These are phyloP conservation scores for Physeter macrocephalus DNA, from an alignment of 2,113 vertebrate species.

Conservation along the genomic window DNA sequence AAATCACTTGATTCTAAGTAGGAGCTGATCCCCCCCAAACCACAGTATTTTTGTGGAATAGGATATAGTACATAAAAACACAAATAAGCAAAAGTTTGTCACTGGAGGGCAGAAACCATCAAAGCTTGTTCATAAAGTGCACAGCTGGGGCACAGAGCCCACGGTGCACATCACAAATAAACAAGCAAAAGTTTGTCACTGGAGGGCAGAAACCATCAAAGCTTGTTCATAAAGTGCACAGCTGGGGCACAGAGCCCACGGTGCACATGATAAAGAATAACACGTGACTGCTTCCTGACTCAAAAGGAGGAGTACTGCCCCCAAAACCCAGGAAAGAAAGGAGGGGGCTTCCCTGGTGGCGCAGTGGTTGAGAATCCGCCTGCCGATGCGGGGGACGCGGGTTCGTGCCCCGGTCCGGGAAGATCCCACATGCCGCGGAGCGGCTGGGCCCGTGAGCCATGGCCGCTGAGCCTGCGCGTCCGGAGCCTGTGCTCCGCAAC, in stretches of 20 bases:
- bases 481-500: too few relatives aligned
- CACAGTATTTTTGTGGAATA: background rate
- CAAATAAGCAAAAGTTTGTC: background rate
- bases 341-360: too few relatives aligned
- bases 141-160: background rate
- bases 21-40: background rate
- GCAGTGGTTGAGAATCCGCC: too few relatives aligned
- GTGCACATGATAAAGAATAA: background rate
- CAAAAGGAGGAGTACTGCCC: background rate
- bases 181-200: background rate
- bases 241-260: background rate
- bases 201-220: background rate
- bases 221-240: background rate
- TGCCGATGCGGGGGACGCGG: too few relatives aligned
- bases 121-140: background rate
- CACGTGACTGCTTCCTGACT: background rate
- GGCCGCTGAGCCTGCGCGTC: too few relatives aligned
- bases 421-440: too few relatives aligned
- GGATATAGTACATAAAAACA: background rate
- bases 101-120: background rate
- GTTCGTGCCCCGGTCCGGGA: too few relatives aligned
- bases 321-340: background rate
- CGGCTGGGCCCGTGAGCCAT: too few relatives aligned
- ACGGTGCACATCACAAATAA: background rate
- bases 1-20: background rate